These are phyloP conservation scores for Galaxea fascicularis DNA, from an alignment of 92 coral and sea anemone genomes.

Conservation along the genomic window DNA sequence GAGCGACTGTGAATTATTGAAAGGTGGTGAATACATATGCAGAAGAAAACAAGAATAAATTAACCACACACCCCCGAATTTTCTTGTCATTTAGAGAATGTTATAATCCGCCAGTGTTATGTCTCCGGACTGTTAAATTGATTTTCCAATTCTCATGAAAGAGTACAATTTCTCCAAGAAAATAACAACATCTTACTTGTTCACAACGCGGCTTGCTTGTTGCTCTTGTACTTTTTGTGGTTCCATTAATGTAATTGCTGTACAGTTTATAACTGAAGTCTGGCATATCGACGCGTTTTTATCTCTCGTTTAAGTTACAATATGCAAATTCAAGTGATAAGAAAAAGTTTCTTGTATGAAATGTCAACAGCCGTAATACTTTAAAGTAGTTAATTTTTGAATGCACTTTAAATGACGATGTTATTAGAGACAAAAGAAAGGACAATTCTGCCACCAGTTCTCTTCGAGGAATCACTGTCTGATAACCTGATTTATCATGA, in stretches of 20 bases:
- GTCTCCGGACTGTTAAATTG: too few relatives aligned
- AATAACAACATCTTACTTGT: neutral
- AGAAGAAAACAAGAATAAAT: too few relatives aligned
- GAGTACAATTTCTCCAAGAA: too few relatives aligned
- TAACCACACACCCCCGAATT: too few relatives aligned
- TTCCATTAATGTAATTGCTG: neutral
- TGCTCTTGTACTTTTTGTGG: neutral
- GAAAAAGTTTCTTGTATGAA: too few relatives aligned
- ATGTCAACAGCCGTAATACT: conserved; percentile 19
- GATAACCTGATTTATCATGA: conserved; percentile 3
- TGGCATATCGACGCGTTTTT: neutral
- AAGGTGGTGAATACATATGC: too few relatives aligned
- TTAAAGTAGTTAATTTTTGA: conserved; percentile 26
- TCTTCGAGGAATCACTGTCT: neutral
- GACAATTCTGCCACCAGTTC: conserved; percentile 4
- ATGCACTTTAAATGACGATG: conserved; percentile 16
- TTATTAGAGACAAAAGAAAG: conserved; percentile 18
- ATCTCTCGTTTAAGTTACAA: neutral
- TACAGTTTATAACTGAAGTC: neutral
- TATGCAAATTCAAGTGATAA: conserved; percentile 12
- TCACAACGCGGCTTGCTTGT: neutral
- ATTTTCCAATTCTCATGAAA: too few relatives aligned
- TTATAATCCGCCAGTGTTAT: too few relatives aligned
- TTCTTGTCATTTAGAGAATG: too few relatives aligned
- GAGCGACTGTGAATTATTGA: too few relatives aligned